Base-by-base conservation (phyloP, 2,797 vertebrate genomes). In the Alectoris magna region DNA sequence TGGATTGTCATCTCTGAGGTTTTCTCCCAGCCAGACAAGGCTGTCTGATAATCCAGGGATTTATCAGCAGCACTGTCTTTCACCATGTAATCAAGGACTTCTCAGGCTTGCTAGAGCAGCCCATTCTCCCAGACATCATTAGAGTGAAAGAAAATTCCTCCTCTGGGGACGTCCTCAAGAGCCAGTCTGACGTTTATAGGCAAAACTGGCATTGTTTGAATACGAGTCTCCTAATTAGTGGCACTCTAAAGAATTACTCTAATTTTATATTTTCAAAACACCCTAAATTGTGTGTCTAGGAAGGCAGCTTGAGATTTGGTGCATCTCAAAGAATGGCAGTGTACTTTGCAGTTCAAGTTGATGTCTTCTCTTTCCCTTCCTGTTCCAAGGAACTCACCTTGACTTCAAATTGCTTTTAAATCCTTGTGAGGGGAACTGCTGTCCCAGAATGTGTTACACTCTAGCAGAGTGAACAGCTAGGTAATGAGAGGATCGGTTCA, bases 381-480 rank as follows among this genome's bases (percentile, higher is more conserved):
- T 41, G 24, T 70, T 91, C 51, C 58, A 38, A 75, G 31, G 34
- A 84, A 34, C 24, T 86, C 70, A 8, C 43, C 56, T 36, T 93
- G 76, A 70, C 83, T 76, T 86, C 89, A 64, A 77, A 77, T 76
- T 85, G 60, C 66, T 88, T 91, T 87, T 58, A 85, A 83, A 92
- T 85, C 41, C 76, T 83, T 3, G 0, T 74, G 77, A 92, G 93
- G 68, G 81, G 39, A 56, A 67, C 56, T 86, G 60, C 41, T 92
- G 76, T 64, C 31, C 5, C 71, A 80, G 64, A 87, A 95, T 66
- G 24, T 73, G 75, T 89, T 91, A 43, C 48, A 58, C 64, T 92
- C 80, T 90, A 78, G 31, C 55, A 83, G 63, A 91, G 27, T 36
- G 43, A 90, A 72, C 46, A 77, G 44, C 74, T 66, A 94, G 53